Evolutionary conservation across 2,888 invertebrate species (phyloP).

Genomic region (Metacarcinus magister): DNA sequence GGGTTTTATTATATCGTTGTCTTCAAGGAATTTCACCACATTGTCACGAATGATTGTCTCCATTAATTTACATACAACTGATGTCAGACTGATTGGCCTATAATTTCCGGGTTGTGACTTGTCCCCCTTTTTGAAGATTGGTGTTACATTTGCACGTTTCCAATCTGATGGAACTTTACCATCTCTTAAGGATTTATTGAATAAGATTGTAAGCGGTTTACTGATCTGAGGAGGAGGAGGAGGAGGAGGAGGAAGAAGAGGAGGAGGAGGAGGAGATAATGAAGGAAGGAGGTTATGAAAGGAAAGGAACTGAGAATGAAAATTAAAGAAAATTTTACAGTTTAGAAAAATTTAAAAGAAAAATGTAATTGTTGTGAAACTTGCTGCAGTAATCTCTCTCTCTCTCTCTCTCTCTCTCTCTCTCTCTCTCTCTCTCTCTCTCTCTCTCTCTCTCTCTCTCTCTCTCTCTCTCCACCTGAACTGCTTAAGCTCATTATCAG

Average conservation of each 20-base stretch:
- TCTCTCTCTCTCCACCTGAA: conserved; percentile 17
- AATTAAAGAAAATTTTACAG: not conserved
- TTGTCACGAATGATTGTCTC: too few species aligned
- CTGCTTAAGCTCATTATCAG: not conserved
- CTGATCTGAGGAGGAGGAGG: too few species aligned
- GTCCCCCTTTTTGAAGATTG: too few species aligned
- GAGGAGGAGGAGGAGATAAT: not conserved
- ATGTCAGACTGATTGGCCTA: too few species aligned
- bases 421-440: conserved; percentile 34
- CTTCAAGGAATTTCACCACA: too few species aligned
- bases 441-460: not conserved
- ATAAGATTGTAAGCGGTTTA: too few species aligned
- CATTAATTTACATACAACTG: too few species aligned
- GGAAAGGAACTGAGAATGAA: not conserved
- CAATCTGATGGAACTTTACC: too few species aligned
- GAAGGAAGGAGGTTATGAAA: not conserved
- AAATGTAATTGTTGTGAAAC: not conserved
- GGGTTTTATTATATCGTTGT: too few species aligned
- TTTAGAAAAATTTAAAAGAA: not conserved
- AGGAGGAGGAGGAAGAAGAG: conserved; percentile 1
- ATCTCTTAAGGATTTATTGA: too few species aligned
- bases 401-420: conserved; percentile 36
- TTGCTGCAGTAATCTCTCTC: not conserved
- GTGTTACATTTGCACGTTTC: too few species aligned
- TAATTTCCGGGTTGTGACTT: too few species aligned